These are phyloP conservation scores for Ridgeia piscesae DNA, from an alignment of 1,140 invertebrate genomes.

Conservation along the genomic window DNA sequence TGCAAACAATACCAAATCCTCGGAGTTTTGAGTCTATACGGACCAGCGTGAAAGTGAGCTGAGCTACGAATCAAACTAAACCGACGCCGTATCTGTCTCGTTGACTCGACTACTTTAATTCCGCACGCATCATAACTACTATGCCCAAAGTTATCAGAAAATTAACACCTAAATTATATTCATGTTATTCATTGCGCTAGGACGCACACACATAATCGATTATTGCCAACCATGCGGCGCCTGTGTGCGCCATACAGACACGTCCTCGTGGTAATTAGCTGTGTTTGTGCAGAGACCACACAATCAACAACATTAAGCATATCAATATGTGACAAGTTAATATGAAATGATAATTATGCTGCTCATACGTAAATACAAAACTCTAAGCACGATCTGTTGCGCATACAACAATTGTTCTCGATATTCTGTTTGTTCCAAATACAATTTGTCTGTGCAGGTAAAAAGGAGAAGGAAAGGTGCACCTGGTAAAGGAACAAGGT, in stretches of 20 bases:
- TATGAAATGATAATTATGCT: not conserved
- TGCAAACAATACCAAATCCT: not conserved
- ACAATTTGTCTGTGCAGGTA: not conserved
- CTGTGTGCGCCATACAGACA: not conserved
- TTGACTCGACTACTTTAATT: not conserved
- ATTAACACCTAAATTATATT: not conserved
- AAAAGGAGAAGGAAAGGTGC: too few species aligned
- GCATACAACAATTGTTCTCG: not conserved
- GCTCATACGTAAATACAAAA: not conserved
- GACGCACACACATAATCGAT: not conserved
- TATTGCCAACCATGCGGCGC: not conserved
- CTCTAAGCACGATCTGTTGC: not conserved
- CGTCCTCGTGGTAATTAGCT: not conserved
- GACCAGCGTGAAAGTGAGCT: not conserved
- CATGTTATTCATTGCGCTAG: constrained; percentile 1
- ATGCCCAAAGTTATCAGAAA: not conserved
- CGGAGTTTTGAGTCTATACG: not conserved
- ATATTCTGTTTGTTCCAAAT: not conserved
- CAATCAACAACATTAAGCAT: not conserved
- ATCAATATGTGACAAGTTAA: not conserved
- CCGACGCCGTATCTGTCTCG: not conserved
- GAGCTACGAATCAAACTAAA: not conserved
- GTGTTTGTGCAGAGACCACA: not conserved
- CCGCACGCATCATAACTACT: not conserved
- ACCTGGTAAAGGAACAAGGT: not conserved